Evolutionary conservation across 1,140 invertebrate species (phyloP).

Genomic region (Drosophila arawakana): DNA sequence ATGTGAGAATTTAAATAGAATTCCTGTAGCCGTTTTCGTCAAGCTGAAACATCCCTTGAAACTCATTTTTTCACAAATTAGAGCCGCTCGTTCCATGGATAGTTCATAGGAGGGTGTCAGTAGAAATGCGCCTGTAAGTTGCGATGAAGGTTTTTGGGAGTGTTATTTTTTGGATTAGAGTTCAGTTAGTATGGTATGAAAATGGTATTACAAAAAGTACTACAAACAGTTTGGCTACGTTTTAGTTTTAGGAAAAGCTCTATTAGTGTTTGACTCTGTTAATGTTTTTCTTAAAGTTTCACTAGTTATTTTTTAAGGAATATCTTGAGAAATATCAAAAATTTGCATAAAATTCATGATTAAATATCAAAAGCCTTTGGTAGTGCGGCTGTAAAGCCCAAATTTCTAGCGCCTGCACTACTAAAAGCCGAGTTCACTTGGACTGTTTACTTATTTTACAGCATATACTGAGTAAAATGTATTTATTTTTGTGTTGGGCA

Average conservation of each 20-base stretch:
- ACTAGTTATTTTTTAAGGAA: neutral
- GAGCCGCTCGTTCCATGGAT: constrained; percentile 92
- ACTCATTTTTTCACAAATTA: constrained; percentile 94
- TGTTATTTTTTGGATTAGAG: neutral
- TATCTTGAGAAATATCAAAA: neutral
- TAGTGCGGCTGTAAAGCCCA: neutral
- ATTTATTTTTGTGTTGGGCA: constrained; percentile 31
- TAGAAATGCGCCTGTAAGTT: constrained; percentile 89
- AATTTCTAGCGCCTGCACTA: neutral
- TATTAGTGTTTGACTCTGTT: neutral
- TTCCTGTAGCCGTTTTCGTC: constrained; percentile 94
- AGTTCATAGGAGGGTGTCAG: constrained; percentile 93
- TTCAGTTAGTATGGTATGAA: constrained; percentile 25
- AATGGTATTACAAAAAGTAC: neutral
- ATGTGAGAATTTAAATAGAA: constrained; percentile 93
- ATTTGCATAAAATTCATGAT: neutral
- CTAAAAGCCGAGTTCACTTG: neutral
- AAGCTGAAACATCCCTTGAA: constrained; percentile 93
- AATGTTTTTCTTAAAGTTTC: neutral
- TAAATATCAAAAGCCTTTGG: neutral
- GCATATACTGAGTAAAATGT: neutral
- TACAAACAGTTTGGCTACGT: neutral
- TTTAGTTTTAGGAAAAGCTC: neutral
- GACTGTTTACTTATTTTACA: neutral
- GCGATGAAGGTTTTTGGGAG: constrained; percentile 17